A percentile compares a stretch with the other conserved stretches of the same genome.
phyloP scores from a whole-genome alignment of 2,797 vertebrate species.

The Macropus fuliginosus region DNA sequence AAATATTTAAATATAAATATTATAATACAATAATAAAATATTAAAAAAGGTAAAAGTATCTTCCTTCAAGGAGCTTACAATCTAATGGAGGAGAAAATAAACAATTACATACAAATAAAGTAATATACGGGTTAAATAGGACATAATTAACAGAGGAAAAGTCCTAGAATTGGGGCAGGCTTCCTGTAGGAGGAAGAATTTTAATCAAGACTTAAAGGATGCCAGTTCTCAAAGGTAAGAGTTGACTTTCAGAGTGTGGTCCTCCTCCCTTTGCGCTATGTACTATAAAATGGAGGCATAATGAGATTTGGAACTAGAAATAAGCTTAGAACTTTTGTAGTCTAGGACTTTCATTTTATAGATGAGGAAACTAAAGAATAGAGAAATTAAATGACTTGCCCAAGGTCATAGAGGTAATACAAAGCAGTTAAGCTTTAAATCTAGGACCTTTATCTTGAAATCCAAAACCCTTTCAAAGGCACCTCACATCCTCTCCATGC shows the following conservation, averaged over 20 bases:
- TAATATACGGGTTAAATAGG: background rate
- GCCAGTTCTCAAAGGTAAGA: background rate
- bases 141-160: background rate
- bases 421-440: background rate
- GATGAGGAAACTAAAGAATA: background rate
- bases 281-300: background rate
- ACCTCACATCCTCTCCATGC: background rate
- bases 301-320: background rate
- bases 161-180: no score
- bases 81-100: background rate
- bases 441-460: background rate
- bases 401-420: background rate
- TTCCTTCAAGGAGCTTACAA: background rate
- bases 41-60: no score
- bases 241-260: background rate
- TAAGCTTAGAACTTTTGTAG: background rate
- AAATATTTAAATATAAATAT: no score
- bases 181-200: background rate
- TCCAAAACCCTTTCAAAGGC: background rate
- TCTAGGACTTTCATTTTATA: background rate
- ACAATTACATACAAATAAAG: background rate
- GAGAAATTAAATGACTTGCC: background rate
- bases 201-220: background rate
- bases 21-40: no score
- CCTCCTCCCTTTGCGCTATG: background rate